A percentile compares a stretch with the other conserved stretches of the same genome.
These are phyloP conservation scores for Dione juno DNA, from an alignment of 2,888 invertebrate genomes.

Conservation along the genomic window DNA sequence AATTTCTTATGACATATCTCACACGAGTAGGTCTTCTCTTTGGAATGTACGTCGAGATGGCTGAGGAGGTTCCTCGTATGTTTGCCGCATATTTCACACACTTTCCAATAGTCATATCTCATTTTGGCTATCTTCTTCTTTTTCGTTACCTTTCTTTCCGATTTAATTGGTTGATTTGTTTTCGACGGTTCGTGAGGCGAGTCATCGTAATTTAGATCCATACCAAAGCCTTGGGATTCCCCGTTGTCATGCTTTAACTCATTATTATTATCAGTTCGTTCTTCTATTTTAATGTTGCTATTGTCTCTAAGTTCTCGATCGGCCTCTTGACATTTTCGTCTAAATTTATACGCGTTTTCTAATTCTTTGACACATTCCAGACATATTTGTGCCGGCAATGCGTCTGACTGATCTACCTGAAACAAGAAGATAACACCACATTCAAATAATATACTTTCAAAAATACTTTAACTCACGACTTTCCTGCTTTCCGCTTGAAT, in stretches of 20 bases:
- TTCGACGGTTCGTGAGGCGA: conserved; percentile 45
- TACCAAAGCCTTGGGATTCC: conserved; percentile 50
- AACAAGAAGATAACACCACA: conserved; percentile 51
- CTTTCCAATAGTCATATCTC: conserved; percentile 74
- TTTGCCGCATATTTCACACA: conserved; percentile 79
- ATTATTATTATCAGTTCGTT: conserved; percentile 49
- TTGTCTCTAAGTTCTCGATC: conserved; percentile 62
- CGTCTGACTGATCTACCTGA: conserved; percentile 71
- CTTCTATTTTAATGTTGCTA: conserved; percentile 60
- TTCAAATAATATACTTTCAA: no score
- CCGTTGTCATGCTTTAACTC: conserved; percentile 43
- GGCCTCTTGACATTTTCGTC: conserved; percentile 72
- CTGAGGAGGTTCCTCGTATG: conserved; percentile 69
- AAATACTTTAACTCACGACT: no score
- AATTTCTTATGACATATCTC: conserved; percentile 77
- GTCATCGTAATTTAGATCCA: conserved; percentile 53
- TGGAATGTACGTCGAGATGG: conserved; percentile 75
- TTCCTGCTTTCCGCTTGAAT: no score
- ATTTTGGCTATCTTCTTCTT: conserved; percentile 60
- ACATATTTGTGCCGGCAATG: conserved; percentile 71
- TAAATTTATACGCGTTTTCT: conserved; percentile 75
- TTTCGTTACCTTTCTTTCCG: conserved; percentile 50
- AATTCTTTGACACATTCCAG: conserved; percentile 68
- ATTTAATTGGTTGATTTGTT: conserved; percentile 46
- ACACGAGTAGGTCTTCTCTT: conserved; percentile 70